Evolutionary conservation across 2,113 vertebrate genomes (phyloP).

Genomic region (Elgaria multicarinata): DNA sequence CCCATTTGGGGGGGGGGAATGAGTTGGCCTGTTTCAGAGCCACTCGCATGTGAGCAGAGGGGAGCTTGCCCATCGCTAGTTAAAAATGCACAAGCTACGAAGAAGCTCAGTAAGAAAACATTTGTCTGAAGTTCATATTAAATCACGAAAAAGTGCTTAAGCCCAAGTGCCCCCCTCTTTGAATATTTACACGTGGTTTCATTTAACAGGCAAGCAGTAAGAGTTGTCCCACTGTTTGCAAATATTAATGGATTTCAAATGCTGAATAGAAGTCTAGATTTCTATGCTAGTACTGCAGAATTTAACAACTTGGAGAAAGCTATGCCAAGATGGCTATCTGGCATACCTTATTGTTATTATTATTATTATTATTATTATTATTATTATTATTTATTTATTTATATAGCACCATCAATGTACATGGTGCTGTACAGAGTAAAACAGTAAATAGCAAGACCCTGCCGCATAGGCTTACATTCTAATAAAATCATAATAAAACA

Average conservation of each 20-base stretch:
- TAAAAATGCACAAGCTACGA: not conserved
- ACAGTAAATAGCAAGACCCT: too few species aligned
- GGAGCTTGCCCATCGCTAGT: not conserved
- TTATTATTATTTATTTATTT: too few species aligned
- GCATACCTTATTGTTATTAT: too few species aligned
- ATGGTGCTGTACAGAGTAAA: too few species aligned
- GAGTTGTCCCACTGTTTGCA: not conserved
- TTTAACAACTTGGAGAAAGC: not conserved
- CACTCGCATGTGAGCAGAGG: not conserved
- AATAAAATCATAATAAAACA: too few species aligned
- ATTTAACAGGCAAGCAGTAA: not conserved
- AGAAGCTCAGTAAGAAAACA: not conserved
- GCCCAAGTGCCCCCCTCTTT: not conserved
- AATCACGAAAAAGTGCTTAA: not conserved
- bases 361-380: too few species aligned
- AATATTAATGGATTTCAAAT: not conserved
- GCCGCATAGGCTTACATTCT: too few species aligned
- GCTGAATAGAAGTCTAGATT: not conserved
- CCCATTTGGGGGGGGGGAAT: not conserved
- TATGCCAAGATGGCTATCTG: not conserved
- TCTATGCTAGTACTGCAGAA: not conserved
- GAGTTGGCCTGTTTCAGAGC: not conserved
- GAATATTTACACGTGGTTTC: not conserved
- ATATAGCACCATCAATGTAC: too few species aligned
- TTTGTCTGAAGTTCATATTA: not conserved